A percentile compares a stretch with the other conserved stretches of the same genome.
These are phyloP conservation scores for Pinctada fucata DNA, from an alignment of 2,888 invertebrate species.

Conservation along the genomic window DNA sequence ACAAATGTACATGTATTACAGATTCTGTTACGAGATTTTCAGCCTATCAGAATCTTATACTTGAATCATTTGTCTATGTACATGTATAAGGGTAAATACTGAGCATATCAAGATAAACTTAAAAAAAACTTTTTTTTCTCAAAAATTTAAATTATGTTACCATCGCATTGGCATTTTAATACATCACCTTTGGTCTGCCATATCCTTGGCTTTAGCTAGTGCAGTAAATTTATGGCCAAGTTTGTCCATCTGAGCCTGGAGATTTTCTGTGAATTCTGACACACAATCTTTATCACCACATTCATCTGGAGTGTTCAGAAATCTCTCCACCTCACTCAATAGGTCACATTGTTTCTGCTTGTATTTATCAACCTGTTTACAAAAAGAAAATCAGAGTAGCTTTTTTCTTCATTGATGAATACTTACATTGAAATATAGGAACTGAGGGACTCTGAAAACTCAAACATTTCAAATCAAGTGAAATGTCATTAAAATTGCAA, in stretches of 20 bases:
- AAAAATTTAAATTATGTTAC: too few species aligned
- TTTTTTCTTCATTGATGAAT: too few species aligned
- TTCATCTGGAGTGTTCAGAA: not conserved
- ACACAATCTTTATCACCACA: conserved; percentile 7
- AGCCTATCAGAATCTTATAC: too few species aligned
- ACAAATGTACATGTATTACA: too few species aligned
- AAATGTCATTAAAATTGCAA: not conserved
- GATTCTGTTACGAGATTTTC: too few species aligned
- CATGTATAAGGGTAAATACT: too few species aligned
- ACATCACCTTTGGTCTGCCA: conserved; percentile 34
- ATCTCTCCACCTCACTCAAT: conserved; percentile 29
- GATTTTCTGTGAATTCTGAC: conserved; percentile 10
- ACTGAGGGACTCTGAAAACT: not conserved
- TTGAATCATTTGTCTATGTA: too few species aligned
- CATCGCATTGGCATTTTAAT: too few species aligned
- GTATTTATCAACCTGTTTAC: conserved; percentile 32
- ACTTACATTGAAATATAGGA: too few species aligned
- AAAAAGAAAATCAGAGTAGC: not conserved
- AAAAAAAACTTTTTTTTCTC: too few species aligned
- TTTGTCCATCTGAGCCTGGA: conserved; percentile 17
- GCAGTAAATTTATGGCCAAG: conserved; percentile 27
- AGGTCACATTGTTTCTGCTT: conserved; percentile 29
- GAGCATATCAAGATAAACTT: too few species aligned
- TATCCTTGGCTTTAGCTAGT: conserved; percentile 35
- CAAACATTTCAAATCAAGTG: not conserved